Evolutionary conservation across 2,113 vertebrate species (phyloP), one percentile per base, ranked within the genome.

Genomic region (Alexandromys fortis): DNA sequence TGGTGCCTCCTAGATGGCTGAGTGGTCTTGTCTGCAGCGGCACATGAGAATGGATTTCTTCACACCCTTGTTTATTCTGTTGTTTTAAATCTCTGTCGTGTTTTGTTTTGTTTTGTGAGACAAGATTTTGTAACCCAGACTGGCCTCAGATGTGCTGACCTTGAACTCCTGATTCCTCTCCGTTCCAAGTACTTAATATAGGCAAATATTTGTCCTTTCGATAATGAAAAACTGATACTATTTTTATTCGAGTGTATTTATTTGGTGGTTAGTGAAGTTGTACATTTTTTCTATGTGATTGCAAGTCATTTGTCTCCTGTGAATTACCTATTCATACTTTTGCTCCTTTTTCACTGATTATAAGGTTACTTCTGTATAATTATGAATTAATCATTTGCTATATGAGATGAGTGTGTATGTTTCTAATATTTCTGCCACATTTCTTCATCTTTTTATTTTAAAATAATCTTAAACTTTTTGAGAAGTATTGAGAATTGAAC

Each of bases 381-480:
- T 58, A 78, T 30, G 65, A 42, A n/a, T 79, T 81, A 89, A 70
- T 30, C 24, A 28, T 89, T 63, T 76, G 58, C 42, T 14, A 33
- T 10, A 42, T 87, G 17, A 77, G 21, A 35, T 21, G 11, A 47
- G 42, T 92, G 3, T 73, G 10, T 86, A 33, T 52, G 13, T 76
- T 21, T 65, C 2, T 47, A 28, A 85, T 88, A 24, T 75, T 86
- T 86, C 42, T 72, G 79, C 33, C 16, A n/a, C 14, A 30, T 83
- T 91, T 94, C 81, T 49, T 94, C 49, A 45, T 58, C 68, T 89
- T 92, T 87, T 94, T 79, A 76, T 92, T 87, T 96, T 81, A 45
- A 70, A 83, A 70, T 78, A 67, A 73, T 49, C 89, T 58, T n/a
- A 78, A 82, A 58, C 42, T 49, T 68, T 82, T 28, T 55, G 21